phyloP scores from a whole-genome alignment of 2,113 vertebrate genomes.

The Nipponia nippon region DNA sequence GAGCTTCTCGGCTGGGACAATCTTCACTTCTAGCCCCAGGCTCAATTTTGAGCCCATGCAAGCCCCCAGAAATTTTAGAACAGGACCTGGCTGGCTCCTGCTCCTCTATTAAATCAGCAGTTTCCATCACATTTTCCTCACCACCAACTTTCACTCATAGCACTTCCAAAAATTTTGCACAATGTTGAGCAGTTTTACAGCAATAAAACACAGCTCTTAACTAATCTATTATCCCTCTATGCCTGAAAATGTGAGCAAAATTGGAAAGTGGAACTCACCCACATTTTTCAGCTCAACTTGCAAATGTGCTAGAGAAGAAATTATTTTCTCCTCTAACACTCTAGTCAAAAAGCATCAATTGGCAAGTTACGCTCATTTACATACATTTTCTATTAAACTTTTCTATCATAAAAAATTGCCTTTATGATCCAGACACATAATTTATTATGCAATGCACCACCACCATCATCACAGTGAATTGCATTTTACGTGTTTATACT shows the following conservation, averaged over 20 bases:
- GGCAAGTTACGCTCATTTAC: conserved; percentile 48
- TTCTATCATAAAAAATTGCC: conserved; percentile 61
- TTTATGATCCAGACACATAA: conserved; percentile 57
- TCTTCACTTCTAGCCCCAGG: not conserved
- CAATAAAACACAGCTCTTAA: conserved; percentile 35
- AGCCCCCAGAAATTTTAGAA: not conserved
- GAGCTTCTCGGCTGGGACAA: not conserved
- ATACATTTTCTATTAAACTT: conserved; percentile 57
- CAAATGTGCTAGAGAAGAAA: conserved; percentile 35
- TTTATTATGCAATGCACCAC: conserved; percentile 52
- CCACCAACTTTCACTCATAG: not conserved
- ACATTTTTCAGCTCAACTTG: conserved; percentile 47
- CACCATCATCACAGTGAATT: conserved; percentile 47
- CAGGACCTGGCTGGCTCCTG: not conserved
- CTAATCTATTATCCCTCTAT: conserved; percentile 18
- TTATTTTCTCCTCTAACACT: conserved; percentile 46
- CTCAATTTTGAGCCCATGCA: not conserved
- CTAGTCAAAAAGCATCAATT: conserved; percentile 44
- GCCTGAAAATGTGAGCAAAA: conserved; percentile 44
- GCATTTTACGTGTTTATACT: conserved; percentile 57
- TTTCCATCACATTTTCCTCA: not conserved
- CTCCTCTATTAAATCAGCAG: not conserved
- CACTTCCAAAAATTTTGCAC: conserved; percentile 4
- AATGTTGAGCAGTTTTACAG: not conserved
- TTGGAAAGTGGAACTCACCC: conserved; percentile 30